Conservation (phyloP, 2,797 vertebrate species). For the Coregonus ussuriensis region DNA sequence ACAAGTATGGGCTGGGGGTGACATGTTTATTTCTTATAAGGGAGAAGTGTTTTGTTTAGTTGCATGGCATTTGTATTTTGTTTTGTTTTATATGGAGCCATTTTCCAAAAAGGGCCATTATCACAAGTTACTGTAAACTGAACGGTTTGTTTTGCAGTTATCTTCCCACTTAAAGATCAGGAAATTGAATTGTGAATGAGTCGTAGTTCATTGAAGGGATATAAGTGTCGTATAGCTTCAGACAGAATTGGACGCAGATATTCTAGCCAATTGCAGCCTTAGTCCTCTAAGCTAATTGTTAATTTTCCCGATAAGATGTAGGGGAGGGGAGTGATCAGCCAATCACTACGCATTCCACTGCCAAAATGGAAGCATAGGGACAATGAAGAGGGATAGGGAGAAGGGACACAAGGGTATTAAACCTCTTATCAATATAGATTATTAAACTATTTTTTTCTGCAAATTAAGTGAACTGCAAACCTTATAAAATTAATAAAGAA, state of each 20-base stretch:
- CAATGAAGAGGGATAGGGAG: constrained; percentile 47
- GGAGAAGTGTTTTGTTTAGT: constrained; percentile 19
- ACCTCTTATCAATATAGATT: constrained; percentile 36
- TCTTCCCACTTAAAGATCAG: neutral
- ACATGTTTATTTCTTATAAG: constrained; percentile 15
- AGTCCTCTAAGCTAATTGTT: constrained; percentile 10
- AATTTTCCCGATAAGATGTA: neutral
- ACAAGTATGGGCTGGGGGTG: constrained; percentile 18
- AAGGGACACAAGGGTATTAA: constrained; percentile 30
- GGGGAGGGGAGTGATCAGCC: constrained; percentile 34
- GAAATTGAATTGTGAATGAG: constrained; percentile 8
- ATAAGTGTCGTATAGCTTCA: neutral
- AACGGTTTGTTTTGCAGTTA: constrained; percentile 31
- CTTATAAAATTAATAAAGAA: constrained; percentile 53
- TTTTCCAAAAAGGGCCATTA: constrained; percentile 21
- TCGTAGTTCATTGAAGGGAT: constrained; percentile 13
- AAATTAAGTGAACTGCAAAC: constrained; percentile 41
- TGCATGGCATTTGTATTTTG: constrained; percentile 18
- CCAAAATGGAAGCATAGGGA: constrained; percentile 50
- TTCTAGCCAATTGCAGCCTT: constrained; percentile 17
- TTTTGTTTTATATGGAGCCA: constrained; percentile 10
- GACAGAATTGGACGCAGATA: constrained; percentile 10
- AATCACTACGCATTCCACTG: constrained; percentile 62
- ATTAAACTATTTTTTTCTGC: constrained; percentile 29
- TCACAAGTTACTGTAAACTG: constrained; percentile 17